These are phyloP conservation scores for Hippocampus mohnikei DNA, from an alignment of 2,113 vertebrate genomes.

Conservation along the genomic window DNA sequence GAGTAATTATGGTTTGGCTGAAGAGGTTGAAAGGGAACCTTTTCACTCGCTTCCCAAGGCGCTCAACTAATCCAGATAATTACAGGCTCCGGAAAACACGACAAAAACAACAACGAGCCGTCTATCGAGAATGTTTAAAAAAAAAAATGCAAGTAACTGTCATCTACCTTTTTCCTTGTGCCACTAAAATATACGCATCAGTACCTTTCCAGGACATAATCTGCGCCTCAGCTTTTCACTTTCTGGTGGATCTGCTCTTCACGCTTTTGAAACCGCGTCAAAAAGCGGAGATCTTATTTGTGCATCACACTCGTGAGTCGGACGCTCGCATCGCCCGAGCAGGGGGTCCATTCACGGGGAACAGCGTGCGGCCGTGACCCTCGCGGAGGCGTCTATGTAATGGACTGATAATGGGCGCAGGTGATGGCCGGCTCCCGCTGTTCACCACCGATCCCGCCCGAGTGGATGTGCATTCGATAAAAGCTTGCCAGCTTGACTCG, in stretches of 20 bases:
- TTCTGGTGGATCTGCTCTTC: too few relatives aligned
- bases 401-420: slow-evolving; percentile 6
- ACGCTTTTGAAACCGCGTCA: too few relatives aligned
- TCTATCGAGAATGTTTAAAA: too few relatives aligned
- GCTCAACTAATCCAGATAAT: background rate
- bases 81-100: background rate
- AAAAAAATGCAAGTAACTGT: too few relatives aligned
- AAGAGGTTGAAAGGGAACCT: background rate
- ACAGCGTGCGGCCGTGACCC: background rate
- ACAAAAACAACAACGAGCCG: too few relatives aligned
- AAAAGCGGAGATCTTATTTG: too few relatives aligned
- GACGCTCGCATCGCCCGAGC: background rate
- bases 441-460: background rate
- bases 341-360: background rate
- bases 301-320: background rate
- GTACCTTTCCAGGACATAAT: too few relatives aligned
- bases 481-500: slow-evolving; percentile 3
- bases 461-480: background rate
- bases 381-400: background rate
- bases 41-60: background rate
- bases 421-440: background rate
- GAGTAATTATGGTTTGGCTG: background rate
- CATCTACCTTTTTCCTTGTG: too few relatives aligned
- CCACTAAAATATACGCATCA: too few relatives aligned
- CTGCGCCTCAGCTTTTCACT: too few relatives aligned